A percentile compares a stretch with the other conserved stretches of the same genome.
Conservation (phyloP, 2,888 invertebrate species). For the Ophion slaviceki region DNA sequence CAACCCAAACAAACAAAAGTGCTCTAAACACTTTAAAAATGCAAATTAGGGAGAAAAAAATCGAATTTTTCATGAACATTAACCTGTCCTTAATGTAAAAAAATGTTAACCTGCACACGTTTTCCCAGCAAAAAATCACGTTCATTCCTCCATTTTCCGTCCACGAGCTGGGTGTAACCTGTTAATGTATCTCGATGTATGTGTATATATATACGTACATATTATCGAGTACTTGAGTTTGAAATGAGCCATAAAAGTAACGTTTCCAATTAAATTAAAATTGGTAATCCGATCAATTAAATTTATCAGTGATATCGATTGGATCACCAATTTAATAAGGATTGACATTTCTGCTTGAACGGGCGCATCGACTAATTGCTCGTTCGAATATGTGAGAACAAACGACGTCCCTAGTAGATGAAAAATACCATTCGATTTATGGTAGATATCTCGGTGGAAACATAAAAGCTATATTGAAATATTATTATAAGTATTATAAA, state of each 20-base stretch:
- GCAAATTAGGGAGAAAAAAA: no score
- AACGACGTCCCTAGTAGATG: background rate
- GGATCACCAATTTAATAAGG: no score
- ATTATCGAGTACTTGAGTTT: background rate
- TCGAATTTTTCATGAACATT: no score
- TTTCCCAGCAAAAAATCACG: no score
- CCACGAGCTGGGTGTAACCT: no score
- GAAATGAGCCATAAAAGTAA: background rate
- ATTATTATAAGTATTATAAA: background rate
- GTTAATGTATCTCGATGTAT: no score
- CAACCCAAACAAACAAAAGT: no score
- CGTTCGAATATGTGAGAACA: background rate
- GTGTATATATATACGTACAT: background rate
- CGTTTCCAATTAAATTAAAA: background rate
- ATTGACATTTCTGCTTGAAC: no score
- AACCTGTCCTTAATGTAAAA: no score
- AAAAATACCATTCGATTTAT: background rate
- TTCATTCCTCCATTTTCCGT: no score
- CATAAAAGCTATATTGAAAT: background rate
- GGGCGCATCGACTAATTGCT: conserved; percentile 17
- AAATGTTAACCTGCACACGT: no score
- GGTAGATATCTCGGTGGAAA: background rate
- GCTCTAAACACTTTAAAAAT: no score
- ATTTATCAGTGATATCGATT: background rate
- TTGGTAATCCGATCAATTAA: background rate